phyloP scores from a whole-genome alignment of 2,797 vertebrate genomes.

The Peromyscus melanophrys region DNA sequence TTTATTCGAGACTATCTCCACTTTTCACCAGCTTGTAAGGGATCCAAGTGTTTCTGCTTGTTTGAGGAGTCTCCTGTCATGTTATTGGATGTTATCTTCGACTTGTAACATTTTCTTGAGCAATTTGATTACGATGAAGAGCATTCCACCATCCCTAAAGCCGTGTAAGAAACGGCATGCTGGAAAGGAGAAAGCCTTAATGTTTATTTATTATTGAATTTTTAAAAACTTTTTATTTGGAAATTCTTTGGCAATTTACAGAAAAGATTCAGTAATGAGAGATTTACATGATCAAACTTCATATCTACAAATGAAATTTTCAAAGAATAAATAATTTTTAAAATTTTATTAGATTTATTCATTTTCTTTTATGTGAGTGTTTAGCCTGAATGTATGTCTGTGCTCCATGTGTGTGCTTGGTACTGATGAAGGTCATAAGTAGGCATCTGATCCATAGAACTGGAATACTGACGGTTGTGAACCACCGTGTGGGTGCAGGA shows the following conservation, averaged over 20 bases:
- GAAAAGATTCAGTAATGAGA: conserved; percentile 4
- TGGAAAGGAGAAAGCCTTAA: conserved; percentile 35
- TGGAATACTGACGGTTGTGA: not conserved
- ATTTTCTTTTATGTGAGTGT: not conserved
- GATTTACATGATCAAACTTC: not conserved
- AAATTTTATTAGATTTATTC: not conserved
- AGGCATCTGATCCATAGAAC: too few relatives aligned
- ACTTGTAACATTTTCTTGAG: conserved; percentile 28
- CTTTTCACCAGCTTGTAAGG: not conserved
- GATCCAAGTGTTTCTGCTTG: not conserved
- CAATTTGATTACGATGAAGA: not conserved
- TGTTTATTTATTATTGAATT: not conserved
- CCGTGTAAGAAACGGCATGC: not conserved
- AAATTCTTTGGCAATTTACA: not conserved
- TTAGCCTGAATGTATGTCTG: not conserved
- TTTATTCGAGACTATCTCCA: not conserved
- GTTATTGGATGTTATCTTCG: conserved; percentile 1
- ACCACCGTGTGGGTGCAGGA: not conserved
- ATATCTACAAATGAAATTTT: not conserved
- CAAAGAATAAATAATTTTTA: not conserved
- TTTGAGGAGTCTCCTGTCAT: not conserved
- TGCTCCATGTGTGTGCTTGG: not conserved
- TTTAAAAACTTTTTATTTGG: not conserved
- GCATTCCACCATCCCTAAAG: not conserved
- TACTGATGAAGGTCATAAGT: too few relatives aligned